A percentile compares a stretch with the other conserved stretches of the same genome.
Evolutionary conservation across 2,888 invertebrate genomes (phyloP).

Genomic region (Pandemis cinnamomeana): DNA sequence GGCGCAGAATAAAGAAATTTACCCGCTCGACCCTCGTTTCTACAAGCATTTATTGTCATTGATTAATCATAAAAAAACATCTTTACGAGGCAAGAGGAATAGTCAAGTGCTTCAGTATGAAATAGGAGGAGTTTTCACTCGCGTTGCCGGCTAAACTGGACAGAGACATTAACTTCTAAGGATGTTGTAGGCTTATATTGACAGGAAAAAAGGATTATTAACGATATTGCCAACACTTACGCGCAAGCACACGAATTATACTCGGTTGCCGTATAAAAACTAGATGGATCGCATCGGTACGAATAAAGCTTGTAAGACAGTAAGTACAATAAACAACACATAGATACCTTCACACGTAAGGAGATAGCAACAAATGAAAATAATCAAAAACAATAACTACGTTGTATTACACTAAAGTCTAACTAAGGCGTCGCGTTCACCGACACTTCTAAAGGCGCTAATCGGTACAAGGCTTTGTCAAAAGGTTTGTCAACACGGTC

Average conservation of each 20-base stretch:
- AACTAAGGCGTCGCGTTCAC: slow-evolving; percentile 59
- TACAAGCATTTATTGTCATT: slow-evolving; percentile 1
- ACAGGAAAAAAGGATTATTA: no score
- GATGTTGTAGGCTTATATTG: no score
- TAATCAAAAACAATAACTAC: slow-evolving; percentile 19
- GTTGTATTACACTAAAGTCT: slow-evolving; percentile 44
- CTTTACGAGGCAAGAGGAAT: background rate
- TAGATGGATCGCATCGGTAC: background rate
- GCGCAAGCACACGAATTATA: no score
- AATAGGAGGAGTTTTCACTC: background rate
- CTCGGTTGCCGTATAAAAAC: background rate
- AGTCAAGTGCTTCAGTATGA: background rate
- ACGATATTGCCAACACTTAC: no score
- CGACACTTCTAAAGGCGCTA: slow-evolving; percentile 66
- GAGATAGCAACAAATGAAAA: slow-evolving; percentile 30
- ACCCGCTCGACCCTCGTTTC: background rate
- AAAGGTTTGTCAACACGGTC: slow-evolving; percentile 52
- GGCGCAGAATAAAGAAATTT: background rate
- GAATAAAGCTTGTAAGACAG: background rate
- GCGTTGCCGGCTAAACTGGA: background rate
- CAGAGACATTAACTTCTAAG: no score
- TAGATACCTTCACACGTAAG: slow-evolving; percentile 19
- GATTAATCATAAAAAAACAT: background rate
- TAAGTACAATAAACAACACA: slow-evolving; percentile 23
- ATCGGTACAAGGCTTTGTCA: slow-evolving; percentile 63